Conservation (phyloP, 1,140 invertebrate species). For the Nebria ingens region DNA sequence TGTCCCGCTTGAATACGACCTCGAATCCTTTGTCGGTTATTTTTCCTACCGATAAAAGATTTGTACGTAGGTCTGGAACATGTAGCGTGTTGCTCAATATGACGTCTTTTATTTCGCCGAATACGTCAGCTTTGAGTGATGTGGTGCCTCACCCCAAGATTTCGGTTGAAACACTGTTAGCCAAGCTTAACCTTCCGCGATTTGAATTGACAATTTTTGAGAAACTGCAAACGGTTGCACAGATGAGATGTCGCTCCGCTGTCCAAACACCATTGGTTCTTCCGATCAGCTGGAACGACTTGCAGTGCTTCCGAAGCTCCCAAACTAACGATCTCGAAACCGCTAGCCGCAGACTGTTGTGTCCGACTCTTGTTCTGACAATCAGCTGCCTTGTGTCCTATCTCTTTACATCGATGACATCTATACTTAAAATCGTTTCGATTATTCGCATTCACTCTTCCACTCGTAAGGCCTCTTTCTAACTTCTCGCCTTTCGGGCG, state of each 20-base stretch:
- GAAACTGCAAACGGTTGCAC: slow-evolving; percentile 13
- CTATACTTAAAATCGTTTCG: slow-evolving; percentile 9
- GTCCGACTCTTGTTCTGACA: neutral
- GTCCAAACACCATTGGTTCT: slow-evolving; percentile 16
- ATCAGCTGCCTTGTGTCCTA: slow-evolving; percentile 15
- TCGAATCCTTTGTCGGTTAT: slow-evolving; percentile 18
- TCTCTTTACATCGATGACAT: slow-evolving; percentile 9
- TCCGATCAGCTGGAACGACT: neutral
- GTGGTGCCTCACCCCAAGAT: slow-evolving; percentile 15
- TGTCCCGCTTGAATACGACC: slow-evolving; percentile 19
- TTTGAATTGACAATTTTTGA: neutral
- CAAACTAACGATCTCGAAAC: too few species aligned
- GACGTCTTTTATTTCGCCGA: slow-evolving; percentile 12
- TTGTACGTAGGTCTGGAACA: slow-evolving; percentile 22
- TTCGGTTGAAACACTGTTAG: slow-evolving; percentile 14
- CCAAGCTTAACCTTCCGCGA: slow-evolving; percentile 13
- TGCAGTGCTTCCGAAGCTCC: neutral
- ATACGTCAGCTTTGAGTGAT: slow-evolving; percentile 7
- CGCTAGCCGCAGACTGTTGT: neutral
- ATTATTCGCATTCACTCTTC: neutral
- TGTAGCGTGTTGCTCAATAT: slow-evolving; percentile 19
- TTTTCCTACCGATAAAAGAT: slow-evolving; percentile 23
- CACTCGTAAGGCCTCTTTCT: slow-evolving; percentile 4
- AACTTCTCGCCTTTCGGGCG: slow-evolving; percentile 12
- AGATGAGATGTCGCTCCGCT: slow-evolving; percentile 19